A percentile compares a stretch with the other conserved stretches of the same genome.
Evolutionary conservation across 35 echinoderm and acorn worm species (phyloP).

Genomic region (Lytechinus pictus): DNA sequence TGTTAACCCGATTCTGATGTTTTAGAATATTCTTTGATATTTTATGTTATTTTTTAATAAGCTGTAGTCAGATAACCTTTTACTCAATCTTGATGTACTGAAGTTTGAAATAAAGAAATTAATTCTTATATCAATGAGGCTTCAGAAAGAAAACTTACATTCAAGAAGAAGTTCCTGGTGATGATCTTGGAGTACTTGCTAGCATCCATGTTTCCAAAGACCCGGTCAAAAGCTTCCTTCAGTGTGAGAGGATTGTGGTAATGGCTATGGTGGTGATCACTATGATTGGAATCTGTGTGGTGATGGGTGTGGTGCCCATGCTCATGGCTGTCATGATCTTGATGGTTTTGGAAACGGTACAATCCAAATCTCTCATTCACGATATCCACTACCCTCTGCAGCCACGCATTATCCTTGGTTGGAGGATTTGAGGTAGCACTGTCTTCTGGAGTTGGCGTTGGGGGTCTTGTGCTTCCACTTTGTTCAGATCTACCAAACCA

Average conservation of each 20-base stretch:
- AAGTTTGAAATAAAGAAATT: too few species aligned
- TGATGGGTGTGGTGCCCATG: not conserved
- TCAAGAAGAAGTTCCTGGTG: constrained; percentile 45
- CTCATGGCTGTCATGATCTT: not conserved
- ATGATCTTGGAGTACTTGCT: constrained; percentile 15
- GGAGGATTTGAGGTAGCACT: not conserved
- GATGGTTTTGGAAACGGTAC: not conserved
- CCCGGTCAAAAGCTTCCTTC: constrained; percentile 21
- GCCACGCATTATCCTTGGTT: not conserved
- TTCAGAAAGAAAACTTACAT: constrained; percentile 13
- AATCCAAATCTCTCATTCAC: not conserved
- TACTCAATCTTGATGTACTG: too few species aligned
- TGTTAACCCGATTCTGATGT: too few species aligned
- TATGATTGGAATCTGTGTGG: not conserved
- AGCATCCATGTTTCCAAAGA: not conserved
- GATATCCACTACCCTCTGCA: not conserved
- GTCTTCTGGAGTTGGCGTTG: not conserved
- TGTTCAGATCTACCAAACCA: not conserved
- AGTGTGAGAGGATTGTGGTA: not conserved
- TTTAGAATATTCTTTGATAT: too few species aligned
- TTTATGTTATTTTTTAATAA: too few species aligned
- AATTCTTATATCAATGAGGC: too few species aligned
- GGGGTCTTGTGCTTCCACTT: not conserved
- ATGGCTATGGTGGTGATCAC: constrained; percentile 27
- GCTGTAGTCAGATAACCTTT: too few species aligned